A percentile compares a stretch with the other conserved stretches of the same genome.
Conservation (phyloP, 2,888 invertebrate species). For the Achlya flavicornis region DNA sequence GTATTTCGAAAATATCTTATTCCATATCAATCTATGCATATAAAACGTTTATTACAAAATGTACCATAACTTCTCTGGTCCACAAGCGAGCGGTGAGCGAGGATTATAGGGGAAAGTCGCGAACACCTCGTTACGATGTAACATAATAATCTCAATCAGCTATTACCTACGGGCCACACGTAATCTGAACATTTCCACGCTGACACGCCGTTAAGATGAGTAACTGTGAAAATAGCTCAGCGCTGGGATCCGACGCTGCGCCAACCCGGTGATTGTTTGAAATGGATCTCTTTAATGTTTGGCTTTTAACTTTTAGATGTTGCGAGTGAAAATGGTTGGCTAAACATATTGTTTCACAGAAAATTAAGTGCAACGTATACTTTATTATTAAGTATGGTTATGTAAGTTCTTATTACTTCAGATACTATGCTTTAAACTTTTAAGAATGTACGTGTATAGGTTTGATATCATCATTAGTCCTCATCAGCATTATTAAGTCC, state of each 20-base stretch:
- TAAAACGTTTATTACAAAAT: conserved; percentile 19
- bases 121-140: conserved; percentile 59
- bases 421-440: too few species aligned
- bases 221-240: conserved; percentile 48
- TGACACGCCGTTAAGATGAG: conserved; percentile 46
- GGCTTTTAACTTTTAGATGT: not conserved
- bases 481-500: too few species aligned
- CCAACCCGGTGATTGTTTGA: conserved; percentile 7
- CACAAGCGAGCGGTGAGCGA: conserved; percentile 15
- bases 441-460: too few species aligned
- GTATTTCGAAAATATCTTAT: conserved; percentile 6
- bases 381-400: too few species aligned
- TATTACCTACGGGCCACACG: conserved; percentile 52
- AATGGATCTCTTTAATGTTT: conserved; percentile 6
- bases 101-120: conserved; percentile 55
- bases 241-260: conserved; percentile 15
- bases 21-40: conserved; percentile 2
- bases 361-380: not conserved
- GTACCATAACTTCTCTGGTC: conserved; percentile 21
- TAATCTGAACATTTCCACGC: conserved; percentile 33
- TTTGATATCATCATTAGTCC: too few species aligned
- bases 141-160: conserved; percentile 64
- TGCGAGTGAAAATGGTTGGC: conserved; percentile 1
- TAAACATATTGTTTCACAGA: not conserved
- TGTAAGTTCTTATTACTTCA: too few species aligned